Conservation (phyloP, 2,888 invertebrate species). For the Andricus curvator region DNA sequence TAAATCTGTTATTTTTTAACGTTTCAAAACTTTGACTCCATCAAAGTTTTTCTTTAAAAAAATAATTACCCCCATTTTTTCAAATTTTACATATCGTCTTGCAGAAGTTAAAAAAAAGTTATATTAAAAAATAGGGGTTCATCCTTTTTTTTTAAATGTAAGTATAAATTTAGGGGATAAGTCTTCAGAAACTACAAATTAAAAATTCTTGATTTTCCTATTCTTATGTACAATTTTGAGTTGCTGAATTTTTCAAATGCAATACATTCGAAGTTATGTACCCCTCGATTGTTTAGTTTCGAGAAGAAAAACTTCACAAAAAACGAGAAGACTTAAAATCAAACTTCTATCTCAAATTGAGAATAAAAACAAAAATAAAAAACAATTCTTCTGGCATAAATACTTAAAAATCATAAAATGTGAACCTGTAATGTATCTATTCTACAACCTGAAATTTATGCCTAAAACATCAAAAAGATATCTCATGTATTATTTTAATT, state of each 20-base stretch:
- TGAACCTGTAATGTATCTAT: slow-evolving; percentile 11
- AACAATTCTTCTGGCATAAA: neutral
- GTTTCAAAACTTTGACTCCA: too few relatives aligned
- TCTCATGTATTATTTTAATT: slow-evolving; percentile 1
- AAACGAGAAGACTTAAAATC: neutral
- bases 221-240: neutral
- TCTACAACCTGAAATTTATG: neutral
- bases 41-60: too few relatives aligned
- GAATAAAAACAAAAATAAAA: neutral
- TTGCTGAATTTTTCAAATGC: neutral
- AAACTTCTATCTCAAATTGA: neutral
- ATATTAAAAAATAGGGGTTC: too few relatives aligned
- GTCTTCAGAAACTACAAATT: neutral
- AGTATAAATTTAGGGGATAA: too few relatives aligned
- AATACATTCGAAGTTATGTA: neutral
- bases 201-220: neutral
- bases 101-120: too few relatives aligned
- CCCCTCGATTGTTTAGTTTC: neutral
- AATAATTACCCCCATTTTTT: too few relatives aligned
- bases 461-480: slow-evolving; percentile 25
- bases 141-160: too few relatives aligned
- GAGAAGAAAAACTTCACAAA: neutral
- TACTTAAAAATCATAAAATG: slow-evolving; percentile 15
- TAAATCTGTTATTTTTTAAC: too few relatives aligned
- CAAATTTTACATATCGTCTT: too few relatives aligned